Evolutionary conservation across 2,113 vertebrate genomes (phyloP).

Genomic region (Gorsachius goisagi): DNA sequence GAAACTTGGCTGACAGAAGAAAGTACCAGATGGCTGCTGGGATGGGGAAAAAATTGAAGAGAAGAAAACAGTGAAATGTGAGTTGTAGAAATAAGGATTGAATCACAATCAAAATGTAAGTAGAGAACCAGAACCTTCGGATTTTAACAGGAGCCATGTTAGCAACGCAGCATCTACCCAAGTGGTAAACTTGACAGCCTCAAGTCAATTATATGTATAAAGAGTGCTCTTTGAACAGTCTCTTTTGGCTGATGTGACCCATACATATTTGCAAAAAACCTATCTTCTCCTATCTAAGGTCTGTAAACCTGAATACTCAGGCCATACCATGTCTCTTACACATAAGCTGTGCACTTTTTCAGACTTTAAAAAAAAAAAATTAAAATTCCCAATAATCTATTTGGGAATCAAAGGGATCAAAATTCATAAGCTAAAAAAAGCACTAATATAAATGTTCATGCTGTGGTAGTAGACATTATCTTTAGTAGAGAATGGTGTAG

Average conservation of each 20-base stretch:
- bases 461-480: neutral
- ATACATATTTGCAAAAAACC: neutral
- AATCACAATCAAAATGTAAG: slow-evolving; percentile 34
- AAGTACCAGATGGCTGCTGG: slow-evolving; percentile 59
- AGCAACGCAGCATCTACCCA: neutral
- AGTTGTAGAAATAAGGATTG: slow-evolving; percentile 46
- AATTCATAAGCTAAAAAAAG: neutral
- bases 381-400: neutral
- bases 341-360: neutral
- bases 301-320: neutral
- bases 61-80: slow-evolving; percentile 55
- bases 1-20: slow-evolving; percentile 62
- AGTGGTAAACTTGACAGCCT: neutral
- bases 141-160: slow-evolving; percentile 44
- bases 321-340: neutral
- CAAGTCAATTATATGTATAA: neutral
- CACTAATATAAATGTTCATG: neutral
- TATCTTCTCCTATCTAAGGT: rapidly evolving
- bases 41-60: slow-evolving; percentile 24
- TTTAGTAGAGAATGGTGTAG: neutral
- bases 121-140: neutral
- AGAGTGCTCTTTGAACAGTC: neutral
- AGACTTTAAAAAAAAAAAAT: neutral
- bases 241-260: neutral
- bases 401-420: neutral